Conservation (phyloP, 2,113 vertebrate species). For the Furnarius figulus region DNA sequence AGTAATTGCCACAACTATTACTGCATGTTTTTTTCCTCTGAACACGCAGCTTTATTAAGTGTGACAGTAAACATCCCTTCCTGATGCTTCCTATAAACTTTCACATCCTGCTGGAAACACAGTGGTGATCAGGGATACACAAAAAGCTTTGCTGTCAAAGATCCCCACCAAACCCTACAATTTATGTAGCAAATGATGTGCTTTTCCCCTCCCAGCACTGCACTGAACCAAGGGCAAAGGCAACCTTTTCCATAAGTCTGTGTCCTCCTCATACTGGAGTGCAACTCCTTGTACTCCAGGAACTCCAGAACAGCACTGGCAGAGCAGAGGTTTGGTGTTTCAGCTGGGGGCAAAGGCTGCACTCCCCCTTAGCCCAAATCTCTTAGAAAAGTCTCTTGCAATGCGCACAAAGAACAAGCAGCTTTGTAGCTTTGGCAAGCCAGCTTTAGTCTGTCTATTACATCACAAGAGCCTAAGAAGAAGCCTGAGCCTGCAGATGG, state of each 20-base stretch:
- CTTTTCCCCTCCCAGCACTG: not conserved
- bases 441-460: not conserved
- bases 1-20: not conserved
- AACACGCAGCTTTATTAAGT: not conserved
- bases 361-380: not conserved
- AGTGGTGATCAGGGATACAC: not conserved
- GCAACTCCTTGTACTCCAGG: not conserved
- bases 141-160: not conserved
- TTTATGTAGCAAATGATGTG: not conserved
- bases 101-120: not conserved
- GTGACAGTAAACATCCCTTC: constrained; percentile 1
- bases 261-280: not conserved
- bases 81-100: not conserved
- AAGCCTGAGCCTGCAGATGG: not conserved
- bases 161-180: not conserved
- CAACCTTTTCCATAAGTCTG: not conserved
- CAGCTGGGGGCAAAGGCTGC: not conserved
- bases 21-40: not conserved
- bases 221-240: not conserved
- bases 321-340: not conserved
- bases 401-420: not conserved
- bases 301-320: not conserved
- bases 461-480: not conserved
- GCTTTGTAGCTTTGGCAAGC: not conserved
- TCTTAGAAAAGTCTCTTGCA: not conserved